phyloP scores from a whole-genome alignment of 2,797 vertebrate genomes.

The Coluber constrictor region DNA sequence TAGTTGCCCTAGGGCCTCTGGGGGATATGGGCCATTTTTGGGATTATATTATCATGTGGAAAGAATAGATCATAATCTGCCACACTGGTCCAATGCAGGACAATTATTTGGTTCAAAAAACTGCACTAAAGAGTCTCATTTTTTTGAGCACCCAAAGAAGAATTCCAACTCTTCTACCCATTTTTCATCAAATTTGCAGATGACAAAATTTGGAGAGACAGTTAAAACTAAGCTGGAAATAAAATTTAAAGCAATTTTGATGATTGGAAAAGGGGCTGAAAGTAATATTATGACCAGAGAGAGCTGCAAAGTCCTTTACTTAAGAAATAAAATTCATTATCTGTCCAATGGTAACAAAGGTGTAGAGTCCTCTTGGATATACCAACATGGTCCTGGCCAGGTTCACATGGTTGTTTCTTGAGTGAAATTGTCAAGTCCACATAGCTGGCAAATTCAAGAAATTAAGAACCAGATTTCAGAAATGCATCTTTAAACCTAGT shows the following conservation, averaged over 20 bases:
- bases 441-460: background rate
- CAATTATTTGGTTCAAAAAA: background rate
- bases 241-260: background rate
- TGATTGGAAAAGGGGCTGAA: background rate
- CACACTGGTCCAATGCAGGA: background rate
- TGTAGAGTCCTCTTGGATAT: background rate
- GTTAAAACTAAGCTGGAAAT: background rate
- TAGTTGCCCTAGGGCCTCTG: too few species aligned
- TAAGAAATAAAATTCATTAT: background rate
- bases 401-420: background rate
- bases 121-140: background rate
- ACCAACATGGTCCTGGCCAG: background rate
- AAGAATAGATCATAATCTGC: too few species aligned
- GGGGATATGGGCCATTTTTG: too few species aligned
- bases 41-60: too few species aligned
- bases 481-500: background rate
- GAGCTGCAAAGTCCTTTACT: background rate
- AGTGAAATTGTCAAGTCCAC: background rate
- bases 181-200: background rate
- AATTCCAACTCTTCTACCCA: background rate
- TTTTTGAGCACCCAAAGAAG: background rate
- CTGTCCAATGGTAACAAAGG: background rate
- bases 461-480: background rate
- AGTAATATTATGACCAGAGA: background rate
- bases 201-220: background rate